These are phyloP conservation scores for Tetragnatha versicolor DNA, from an alignment of 1,140 invertebrate species.

Conservation along the genomic window DNA sequence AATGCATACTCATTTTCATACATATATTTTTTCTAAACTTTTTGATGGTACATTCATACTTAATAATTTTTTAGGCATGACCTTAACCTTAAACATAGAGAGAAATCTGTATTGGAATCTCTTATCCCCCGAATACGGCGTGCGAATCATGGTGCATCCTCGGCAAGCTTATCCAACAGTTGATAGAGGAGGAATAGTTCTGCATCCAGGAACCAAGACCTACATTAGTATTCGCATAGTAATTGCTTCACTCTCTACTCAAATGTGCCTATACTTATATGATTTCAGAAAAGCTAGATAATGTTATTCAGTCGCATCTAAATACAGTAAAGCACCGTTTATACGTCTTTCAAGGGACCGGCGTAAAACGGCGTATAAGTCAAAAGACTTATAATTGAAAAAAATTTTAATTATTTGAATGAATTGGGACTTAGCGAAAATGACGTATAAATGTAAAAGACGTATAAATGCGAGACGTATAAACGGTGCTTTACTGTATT, in stretches of 20 bases:
- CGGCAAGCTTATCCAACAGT: constrained; percentile 44
- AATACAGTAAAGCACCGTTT: too few relatives aligned
- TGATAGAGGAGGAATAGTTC: constrained; percentile 54
- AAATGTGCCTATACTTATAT: background rate
- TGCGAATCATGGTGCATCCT: constrained; percentile 55
- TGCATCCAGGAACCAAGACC: constrained; percentile 56
- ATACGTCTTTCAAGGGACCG: too few relatives aligned
- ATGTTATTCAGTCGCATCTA: too few relatives aligned
- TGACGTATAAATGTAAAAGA: too few relatives aligned
- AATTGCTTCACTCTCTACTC: background rate
- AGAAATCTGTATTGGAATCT: constrained; percentile 56
- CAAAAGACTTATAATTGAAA: background rate
- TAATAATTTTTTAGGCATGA: constrained; percentile 44
- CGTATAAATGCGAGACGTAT: too few relatives aligned
- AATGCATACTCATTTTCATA: too few relatives aligned
- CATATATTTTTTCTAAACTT: too few relatives aligned
- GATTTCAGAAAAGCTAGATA: too few relatives aligned
- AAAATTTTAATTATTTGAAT: background rate
- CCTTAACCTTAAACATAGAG: constrained; percentile 57
- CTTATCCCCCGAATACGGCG: constrained; percentile 56
- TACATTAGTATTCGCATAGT: constrained; percentile 57
- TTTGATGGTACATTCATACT: background rate
- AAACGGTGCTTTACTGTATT: too few relatives aligned
- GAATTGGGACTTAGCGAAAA: too few relatives aligned
- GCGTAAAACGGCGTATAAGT: too few relatives aligned